These are phyloP conservation scores for Nymphalis polychloros DNA, from an alignment of 2,888 invertebrate species.

Conservation along the genomic window DNA sequence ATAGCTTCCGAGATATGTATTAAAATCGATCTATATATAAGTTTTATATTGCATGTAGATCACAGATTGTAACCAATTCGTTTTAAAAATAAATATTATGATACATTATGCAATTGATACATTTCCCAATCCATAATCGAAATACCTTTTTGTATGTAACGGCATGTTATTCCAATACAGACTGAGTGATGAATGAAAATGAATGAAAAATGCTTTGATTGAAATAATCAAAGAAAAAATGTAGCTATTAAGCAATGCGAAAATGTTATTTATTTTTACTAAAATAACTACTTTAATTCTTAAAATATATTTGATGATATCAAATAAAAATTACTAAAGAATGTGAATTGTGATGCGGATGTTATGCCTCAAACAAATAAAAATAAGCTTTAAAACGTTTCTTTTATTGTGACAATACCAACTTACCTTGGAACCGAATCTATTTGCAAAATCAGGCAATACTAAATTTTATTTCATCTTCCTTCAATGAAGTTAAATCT, in stretches of 20 bases:
- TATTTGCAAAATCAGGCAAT: no score
- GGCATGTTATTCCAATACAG: constrained; percentile 43
- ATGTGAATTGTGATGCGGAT: constrained; percentile 67
- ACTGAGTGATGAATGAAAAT: constrained; percentile 41
- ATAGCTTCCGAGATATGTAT: no score
- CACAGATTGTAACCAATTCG: no score
- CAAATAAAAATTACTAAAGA: constrained; percentile 34
- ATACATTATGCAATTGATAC: no score
- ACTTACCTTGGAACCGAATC: no score
- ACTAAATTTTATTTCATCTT: no score
- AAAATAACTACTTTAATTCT: constrained; percentile 11
- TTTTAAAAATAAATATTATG: no score
- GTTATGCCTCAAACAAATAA: constrained; percentile 67
- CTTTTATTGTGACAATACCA: constrained; percentile 9
- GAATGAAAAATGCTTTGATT: constrained; percentile 18
- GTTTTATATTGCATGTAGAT: no score
- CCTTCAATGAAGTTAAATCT: no score
- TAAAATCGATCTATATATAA: no score
- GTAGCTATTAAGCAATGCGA: constrained; percentile 42
- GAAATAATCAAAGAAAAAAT: neutral
- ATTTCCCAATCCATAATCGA: neutral
- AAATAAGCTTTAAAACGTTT: constrained; percentile 46
- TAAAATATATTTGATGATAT: neutral
- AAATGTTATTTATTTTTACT: constrained; percentile 49
- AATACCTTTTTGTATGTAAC: constrained; percentile 39